phyloP scores from a whole-genome alignment of 92 coral and sea anemone species.

The Porites cylindrica region DNA sequence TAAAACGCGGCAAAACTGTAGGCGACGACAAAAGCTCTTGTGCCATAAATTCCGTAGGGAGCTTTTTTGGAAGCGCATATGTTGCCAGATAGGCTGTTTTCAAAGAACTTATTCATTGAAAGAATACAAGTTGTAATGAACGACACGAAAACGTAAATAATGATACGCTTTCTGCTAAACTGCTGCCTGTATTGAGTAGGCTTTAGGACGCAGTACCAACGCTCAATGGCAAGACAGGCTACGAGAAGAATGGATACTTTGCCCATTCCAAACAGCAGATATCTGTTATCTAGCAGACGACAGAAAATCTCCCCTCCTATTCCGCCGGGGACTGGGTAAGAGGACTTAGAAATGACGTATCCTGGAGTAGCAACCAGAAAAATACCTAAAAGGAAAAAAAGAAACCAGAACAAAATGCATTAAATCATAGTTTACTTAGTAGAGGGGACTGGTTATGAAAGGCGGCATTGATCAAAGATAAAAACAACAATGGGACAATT shows the following conservation, averaged over 20 bases:
- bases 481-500: too few relatives aligned
- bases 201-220: slow-evolving; percentile 66
- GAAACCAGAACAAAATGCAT: background rate
- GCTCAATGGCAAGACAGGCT: slow-evolving; percentile 69
- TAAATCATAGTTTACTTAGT: background rate
- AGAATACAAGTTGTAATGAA: slow-evolving; percentile 39
- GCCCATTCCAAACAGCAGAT: slow-evolving; percentile 59
- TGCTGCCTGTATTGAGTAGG: slow-evolving; percentile 54
- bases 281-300: slow-evolving; percentile 62
- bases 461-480: too few relatives aligned
- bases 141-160: slow-evolving; percentile 18
- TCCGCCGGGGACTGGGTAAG: slow-evolving; percentile 47
- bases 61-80: slow-evolving; percentile 36
- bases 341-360: slow-evolving; percentile 33
- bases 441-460: background rate
- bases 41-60: slow-evolving; percentile 42
- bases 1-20: slow-evolving; percentile 37
- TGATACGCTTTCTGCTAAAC: slow-evolving; percentile 49
- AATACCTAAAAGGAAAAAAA: slow-evolving; percentile 22
- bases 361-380: slow-evolving; percentile 50
- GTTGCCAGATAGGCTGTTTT: slow-evolving; percentile 15
- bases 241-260: slow-evolving; percentile 66
- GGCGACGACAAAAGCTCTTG: slow-evolving; percentile 25
- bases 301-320: slow-evolving; percentile 60
- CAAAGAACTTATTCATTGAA: slow-evolving; percentile 51